Conservation (phyloP, 2,113 vertebrate genomes). For the Macrotis lagotis region DNA sequence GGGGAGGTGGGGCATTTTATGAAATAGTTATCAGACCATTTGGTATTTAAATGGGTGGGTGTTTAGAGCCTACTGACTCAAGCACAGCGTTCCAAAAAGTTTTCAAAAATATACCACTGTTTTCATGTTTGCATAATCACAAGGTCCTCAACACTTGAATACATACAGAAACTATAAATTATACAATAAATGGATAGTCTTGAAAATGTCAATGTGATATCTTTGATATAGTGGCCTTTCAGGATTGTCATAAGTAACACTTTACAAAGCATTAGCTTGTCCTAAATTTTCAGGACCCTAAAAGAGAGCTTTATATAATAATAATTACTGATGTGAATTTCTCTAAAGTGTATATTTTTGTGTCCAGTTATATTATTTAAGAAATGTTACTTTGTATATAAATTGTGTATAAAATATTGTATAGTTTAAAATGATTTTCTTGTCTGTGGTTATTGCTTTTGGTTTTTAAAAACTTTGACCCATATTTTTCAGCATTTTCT, state of each 20-base stretch:
- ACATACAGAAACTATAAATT: conserved; percentile 80
- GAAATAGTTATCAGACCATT: conserved; percentile 61
- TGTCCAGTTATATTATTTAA: conserved; percentile 90
- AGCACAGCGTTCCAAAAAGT: conserved; percentile 72
- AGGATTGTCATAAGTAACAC: conserved; percentile 85
- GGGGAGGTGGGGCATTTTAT: neutral
- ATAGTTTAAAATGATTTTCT: conserved; percentile 89
- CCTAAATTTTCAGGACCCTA: conserved; percentile 87
- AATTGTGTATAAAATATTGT: conserved; percentile 89
- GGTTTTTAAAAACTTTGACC: conserved; percentile 87
- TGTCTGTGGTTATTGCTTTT: conserved; percentile 88
- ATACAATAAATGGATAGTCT: conserved; percentile 83
- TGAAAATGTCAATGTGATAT: conserved; percentile 80
- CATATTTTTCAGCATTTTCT: neutral
- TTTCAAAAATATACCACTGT: conserved; percentile 84
- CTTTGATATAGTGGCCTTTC: conserved; percentile 85
- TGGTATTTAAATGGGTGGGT: conserved; percentile 72
- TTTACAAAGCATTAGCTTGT: conserved; percentile 87
- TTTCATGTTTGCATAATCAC: conserved; percentile 79
- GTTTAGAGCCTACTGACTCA: conserved; percentile 79
- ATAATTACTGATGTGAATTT: conserved; percentile 90
- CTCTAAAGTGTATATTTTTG: conserved; percentile 91
- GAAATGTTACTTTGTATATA: conserved; percentile 90
- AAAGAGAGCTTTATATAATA: conserved; percentile 89
- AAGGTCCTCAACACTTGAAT: conserved; percentile 88